Evolutionary conservation across 2,888 invertebrate genomes (phyloP), one percentile per base, ranked within the genome.

Genomic region (Ornithoptera alexandrae): DNA sequence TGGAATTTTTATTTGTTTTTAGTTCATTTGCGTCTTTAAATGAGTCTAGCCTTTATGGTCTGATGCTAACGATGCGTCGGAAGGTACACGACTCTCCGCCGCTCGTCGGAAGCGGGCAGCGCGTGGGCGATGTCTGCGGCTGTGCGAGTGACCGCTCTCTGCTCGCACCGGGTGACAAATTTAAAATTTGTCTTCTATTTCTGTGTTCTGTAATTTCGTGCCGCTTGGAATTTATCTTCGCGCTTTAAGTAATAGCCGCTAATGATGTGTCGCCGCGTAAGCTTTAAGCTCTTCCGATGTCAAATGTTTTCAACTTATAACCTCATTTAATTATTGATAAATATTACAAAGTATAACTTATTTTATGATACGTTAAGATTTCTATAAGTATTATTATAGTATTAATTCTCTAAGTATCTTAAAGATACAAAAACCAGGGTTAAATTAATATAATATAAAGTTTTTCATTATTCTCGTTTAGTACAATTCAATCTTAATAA

Each of bases 41-140:
- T 22, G 39, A 64, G 68, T 56, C 62, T 65, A 67, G 62, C 24
- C 50, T 50, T 24, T 66, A 50, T 56, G 68, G 50, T 61, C 42
- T 5, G 58, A 24, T 30, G 42, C 57, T 65, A 69, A 67, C 62
- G 66, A 39, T 24, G 56, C 67, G 64, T 77, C 78, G 79, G 75
- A 78, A 81, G 79, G 81, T 81, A 84, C 81, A 77, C 79, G 77
- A 80, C 82, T 82, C 79, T 83, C 76, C 78, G 74, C 78, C 80
- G 81, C 84, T 77, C 79, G 74, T 79, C 89, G 89, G 89, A 89
- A 88, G 86, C 81, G 83, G 82, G 81, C 75, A 78, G 80, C 78
- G 84, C 86, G 90, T 92, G 89, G 90, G 90, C 85, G 88, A 85
- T 85, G 86, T 88, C 88, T 86, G 86, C 89, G 79, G 78, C 74